Percentiles rank a stretch among this genome's conserved stretches.
Conservation (phyloP, 2,113 vertebrate genomes). For the Syngnathoides biaculeatus region DNA sequence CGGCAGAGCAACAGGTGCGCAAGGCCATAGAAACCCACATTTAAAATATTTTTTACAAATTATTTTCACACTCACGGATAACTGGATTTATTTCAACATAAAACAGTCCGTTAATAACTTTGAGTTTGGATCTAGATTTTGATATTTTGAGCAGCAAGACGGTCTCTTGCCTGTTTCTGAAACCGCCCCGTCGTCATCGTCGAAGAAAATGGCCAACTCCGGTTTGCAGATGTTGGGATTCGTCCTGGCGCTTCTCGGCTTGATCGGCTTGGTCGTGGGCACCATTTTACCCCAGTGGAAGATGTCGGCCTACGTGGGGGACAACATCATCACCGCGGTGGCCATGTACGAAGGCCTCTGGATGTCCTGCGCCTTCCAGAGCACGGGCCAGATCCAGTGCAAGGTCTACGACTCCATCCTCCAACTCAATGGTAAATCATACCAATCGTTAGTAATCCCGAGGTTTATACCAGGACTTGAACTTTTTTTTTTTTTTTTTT, state of each 20-base stretch:
- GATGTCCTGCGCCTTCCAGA: conserved; percentile 85
- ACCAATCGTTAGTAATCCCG: not conserved
- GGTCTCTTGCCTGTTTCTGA: conserved; percentile 12
- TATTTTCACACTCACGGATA: not conserved
- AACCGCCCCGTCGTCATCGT: not conserved
- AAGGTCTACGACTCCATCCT: conserved; percentile 85
- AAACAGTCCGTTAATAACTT: not conserved
- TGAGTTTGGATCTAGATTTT: not conserved
- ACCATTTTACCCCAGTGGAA: conserved; percentile 87
- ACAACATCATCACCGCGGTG: conserved; percentile 84
- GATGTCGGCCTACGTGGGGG: conserved; percentile 82
- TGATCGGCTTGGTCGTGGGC: conserved; percentile 75
- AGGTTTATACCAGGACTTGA: no score
- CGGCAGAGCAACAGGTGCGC: conserved; percentile 64
- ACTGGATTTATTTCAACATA: not conserved
- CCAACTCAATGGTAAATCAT: conserved; percentile 74
- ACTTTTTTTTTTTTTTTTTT: not conserved
- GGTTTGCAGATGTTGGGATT: conserved; percentile 87
- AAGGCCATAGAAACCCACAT: not conserved
- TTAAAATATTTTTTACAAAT: not conserved
- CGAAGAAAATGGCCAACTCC: conserved; percentile 79
- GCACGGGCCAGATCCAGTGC: conserved; percentile 81
- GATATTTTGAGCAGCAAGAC: conserved; percentile 36
- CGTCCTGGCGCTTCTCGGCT: conserved; percentile 72
- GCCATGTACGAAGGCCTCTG: conserved; percentile 84